Evolutionary conservation across 2,797 vertebrate species (phyloP), one percentile per base, ranked within the genome.

Genomic region (Anabacerthia variegaticeps): DNA sequence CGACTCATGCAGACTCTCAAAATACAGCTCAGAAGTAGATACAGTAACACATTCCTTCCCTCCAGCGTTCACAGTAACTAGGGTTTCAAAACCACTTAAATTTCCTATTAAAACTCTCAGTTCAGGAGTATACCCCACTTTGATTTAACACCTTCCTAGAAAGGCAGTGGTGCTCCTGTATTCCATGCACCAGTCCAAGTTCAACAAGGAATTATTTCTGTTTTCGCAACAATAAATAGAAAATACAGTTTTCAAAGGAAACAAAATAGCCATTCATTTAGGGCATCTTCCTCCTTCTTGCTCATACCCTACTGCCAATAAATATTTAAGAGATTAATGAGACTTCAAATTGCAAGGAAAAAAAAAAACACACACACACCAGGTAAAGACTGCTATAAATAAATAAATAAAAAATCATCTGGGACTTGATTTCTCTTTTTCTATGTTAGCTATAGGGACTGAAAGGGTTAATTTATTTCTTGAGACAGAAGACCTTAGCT

Each of bases 1-100:
- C 94, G 72, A 95, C 92, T 95, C 92, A 61, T 26, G 89, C 94
- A 95, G 94, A 93, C 84, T 75, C 88, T 93, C 74, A 91, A 93
- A 95, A 94, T 83, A 74, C 6, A 61, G 68, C 54, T 95, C 73
- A 39, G 83, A 94, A 96, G 84, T 41, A 95, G 88, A 72, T 68
- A 39, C 55, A 91, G 74, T 95, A 96, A 97, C 86, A 93, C 82
- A 56, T 91, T 96, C 75, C 86, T 92, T 89, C 93, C 94, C 90
- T 97, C 93, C 90, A 95, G 95, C 95, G 22, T 78, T 91, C 68
- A 43, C 82, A 82, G 76, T 63, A 93, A 85, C 73, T 15, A 49
- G 34, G 62, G 66, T 69, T 96, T 97, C 90, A 90, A 91, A 94
- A 72, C 75, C 81, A 93, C 79, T 96, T 94, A 91, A 39, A 95